Evolutionary conservation across 2,113 vertebrate species (phyloP), one percentile per base, ranked within the genome.

Genomic region (Xenopus laevis): DNA sequence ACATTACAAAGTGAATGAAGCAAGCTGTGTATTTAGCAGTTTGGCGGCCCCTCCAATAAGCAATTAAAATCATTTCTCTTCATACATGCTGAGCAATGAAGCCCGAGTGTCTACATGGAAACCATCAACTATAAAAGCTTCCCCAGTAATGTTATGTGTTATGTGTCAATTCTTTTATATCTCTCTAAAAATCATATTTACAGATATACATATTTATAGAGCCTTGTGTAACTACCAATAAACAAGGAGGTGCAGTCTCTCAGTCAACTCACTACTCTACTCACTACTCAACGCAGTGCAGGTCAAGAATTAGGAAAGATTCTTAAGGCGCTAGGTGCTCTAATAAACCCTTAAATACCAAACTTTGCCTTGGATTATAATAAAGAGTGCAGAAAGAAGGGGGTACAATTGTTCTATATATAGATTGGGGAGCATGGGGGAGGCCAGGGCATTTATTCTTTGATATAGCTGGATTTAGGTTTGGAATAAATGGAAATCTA

Each of bases 131-230:
- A 30, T 65, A 40, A 18, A 18, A 46, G 12, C 15, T 21, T 65
- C 44, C 53, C 62, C 40, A 57, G 15, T 33, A 52, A 44, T 15
- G 71, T 45, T 58, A 45, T n/a, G n/a, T n/a, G n/a, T 30, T 64
- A 60, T 3, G 13, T 64, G 61, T 64, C 13, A 64, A 64, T 40
- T 33, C 15, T 64, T 62, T 62, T 21, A 62, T 17, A 74, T 60
- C 1, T n/a, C 53, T 67, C 40, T 67, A 66, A 57, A 61, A 57
- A 46, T 73, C 63, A 66, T 67, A 74, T 68, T 68, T 74, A 74
- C 72, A 74, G 64, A 74, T 74, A 68, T 68, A 74, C 72, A 74
- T 74, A 67, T 67, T 68, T 74, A 74, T 74, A 72, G n/a, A 61
- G 53, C 63, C 8, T n/a, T 27, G 53, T 65, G n/a, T 20, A 58